Conservation (phyloP, 2,888 invertebrate genomes). For the Pyrochroa serraticornis region DNA sequence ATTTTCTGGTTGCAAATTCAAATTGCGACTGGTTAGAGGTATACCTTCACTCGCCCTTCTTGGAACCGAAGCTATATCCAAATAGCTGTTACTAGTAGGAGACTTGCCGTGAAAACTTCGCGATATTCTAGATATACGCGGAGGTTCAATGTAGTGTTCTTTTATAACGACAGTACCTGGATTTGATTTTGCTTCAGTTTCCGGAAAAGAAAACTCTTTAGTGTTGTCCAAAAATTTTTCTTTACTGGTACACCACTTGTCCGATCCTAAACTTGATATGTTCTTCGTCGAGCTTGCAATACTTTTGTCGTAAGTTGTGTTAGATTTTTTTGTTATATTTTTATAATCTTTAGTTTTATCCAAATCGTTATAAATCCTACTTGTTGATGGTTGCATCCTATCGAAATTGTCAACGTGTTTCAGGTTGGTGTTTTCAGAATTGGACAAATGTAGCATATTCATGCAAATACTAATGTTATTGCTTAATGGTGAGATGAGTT, state of each 20-base stretch:
- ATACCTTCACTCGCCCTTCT: slow-evolving; percentile 52
- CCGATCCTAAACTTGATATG: slow-evolving; percentile 37
- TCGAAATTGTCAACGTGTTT: slow-evolving; percentile 45
- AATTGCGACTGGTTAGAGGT: slow-evolving; percentile 34
- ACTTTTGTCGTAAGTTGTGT: slow-evolving; percentile 42
- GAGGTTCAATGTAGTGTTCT: slow-evolving; percentile 62
- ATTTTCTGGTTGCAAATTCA: slow-evolving; percentile 28
- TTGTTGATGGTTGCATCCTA: slow-evolving; percentile 37
- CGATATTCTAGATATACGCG: slow-evolving; percentile 57
- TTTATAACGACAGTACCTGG: slow-evolving; percentile 60
- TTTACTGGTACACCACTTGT: slow-evolving; percentile 53
- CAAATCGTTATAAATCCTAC: slow-evolving; percentile 34
- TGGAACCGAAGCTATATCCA: slow-evolving; percentile 41
- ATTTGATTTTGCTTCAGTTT: slow-evolving; percentile 28
- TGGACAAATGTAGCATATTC: slow-evolving; percentile 40
- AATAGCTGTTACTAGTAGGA: slow-evolving; percentile 39
- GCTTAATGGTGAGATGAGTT: slow-evolving; percentile 37
- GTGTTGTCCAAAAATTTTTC: slow-evolving; percentile 51
- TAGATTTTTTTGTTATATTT: slow-evolving; percentile 38
- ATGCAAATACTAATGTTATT: slow-evolving; percentile 40
- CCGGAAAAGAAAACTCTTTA: slow-evolving; percentile 5
- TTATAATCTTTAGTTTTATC: slow-evolving; percentile 36
- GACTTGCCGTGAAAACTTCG: slow-evolving; percentile 59
- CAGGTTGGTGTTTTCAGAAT: slow-evolving; percentile 28
- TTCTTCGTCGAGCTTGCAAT: slow-evolving; percentile 41